A percentile compares a stretch with the other conserved stretches of the same genome.
Conservation (phyloP, 2,888 invertebrate species). For the Pheosia tremula region DNA sequence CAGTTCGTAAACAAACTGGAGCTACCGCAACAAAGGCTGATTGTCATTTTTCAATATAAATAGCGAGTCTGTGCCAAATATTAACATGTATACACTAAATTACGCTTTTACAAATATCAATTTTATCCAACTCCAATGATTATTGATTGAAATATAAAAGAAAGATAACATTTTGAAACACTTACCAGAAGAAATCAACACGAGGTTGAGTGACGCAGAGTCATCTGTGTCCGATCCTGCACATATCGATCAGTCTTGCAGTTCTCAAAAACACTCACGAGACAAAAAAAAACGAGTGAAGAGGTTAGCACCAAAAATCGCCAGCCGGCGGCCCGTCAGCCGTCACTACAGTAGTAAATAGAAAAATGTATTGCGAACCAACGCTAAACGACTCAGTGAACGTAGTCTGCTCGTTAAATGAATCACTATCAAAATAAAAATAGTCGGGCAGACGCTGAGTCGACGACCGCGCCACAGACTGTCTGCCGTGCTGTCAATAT, state of each 20-base stretch:
- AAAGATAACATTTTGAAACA: slow-evolving; percentile 35
- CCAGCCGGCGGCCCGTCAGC: slow-evolving; percentile 62
- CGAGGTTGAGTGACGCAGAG: slow-evolving; percentile 66
- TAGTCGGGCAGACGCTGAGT: slow-evolving; percentile 80
- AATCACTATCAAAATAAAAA: slow-evolving; percentile 83
- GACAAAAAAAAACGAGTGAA: slow-evolving; percentile 70
- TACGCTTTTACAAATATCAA: slow-evolving; percentile 35
- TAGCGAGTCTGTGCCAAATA: slow-evolving; percentile 35
- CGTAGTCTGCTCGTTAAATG: slow-evolving; percentile 69
- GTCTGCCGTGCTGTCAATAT: slow-evolving; percentile 88
- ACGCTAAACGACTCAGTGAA: slow-evolving; percentile 55
- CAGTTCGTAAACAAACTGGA: slow-evolving; percentile 85
- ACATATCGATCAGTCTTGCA: slow-evolving; percentile 84
- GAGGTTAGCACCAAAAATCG: slow-evolving; percentile 81
- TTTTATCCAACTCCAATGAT: slow-evolving; percentile 37
- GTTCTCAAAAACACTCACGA: slow-evolving; percentile 78
- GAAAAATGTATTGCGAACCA: slow-evolving; percentile 60
- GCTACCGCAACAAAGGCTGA: slow-evolving; percentile 80
- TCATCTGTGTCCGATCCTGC: slow-evolving; percentile 83
- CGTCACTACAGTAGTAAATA: slow-evolving; percentile 60
- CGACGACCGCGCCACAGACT: slow-evolving; percentile 82
- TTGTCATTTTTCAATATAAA: slow-evolving; percentile 51
- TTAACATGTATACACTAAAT: slow-evolving; percentile 24
- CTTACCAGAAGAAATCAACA: slow-evolving; percentile 74
- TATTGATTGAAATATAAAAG: slow-evolving; percentile 31